Percentiles rank a stretch among this genome's conserved stretches.
These are phyloP conservation scores for Harmothoe impar DNA, from an alignment of 2,888 invertebrate species.

Conservation along the genomic window DNA sequence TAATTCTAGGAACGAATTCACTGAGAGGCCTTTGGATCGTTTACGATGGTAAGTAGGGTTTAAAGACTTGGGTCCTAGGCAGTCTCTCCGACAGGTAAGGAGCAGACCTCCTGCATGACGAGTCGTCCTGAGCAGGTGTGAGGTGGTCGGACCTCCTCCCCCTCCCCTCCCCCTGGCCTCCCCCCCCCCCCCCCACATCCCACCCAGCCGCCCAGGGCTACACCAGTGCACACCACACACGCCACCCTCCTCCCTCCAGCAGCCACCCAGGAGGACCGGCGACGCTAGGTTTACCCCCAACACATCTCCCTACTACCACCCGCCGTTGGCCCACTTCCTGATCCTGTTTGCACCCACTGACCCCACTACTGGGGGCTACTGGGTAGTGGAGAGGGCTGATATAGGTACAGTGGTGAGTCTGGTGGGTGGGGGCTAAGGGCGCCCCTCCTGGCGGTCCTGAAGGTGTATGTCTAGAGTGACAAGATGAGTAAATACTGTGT, in stretches of 20 bases:
- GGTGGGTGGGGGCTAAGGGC: background rate
- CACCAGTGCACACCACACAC: background rate
- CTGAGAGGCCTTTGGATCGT: too few species aligned
- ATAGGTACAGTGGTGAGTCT: background rate
- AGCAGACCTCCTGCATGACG: background rate
- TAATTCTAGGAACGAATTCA: too few species aligned
- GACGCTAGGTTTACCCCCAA: too few species aligned
- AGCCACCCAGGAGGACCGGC: background rate
- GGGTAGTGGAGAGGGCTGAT: background rate
- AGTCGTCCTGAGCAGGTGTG: conserved; percentile 34
- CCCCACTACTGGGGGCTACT: background rate
- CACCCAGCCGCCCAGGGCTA: background rate
- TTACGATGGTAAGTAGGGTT: too few species aligned
- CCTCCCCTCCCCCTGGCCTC: background rate
- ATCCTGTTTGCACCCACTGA: conserved; percentile 54
- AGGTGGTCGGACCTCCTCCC: background rate
- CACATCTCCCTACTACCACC: background rate
- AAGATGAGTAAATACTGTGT: too few species aligned
- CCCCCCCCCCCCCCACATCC: background rate
- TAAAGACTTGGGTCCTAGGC: too few species aligned
- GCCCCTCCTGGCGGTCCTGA: background rate
- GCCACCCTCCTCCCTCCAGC: background rate
- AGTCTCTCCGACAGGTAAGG: background rate
- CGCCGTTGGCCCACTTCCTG: conserved; percentile 55
- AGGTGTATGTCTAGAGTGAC: too few species aligned